Conservation (phyloP, 2,113 vertebrate species). For the Bettongia penicillata region DNA sequence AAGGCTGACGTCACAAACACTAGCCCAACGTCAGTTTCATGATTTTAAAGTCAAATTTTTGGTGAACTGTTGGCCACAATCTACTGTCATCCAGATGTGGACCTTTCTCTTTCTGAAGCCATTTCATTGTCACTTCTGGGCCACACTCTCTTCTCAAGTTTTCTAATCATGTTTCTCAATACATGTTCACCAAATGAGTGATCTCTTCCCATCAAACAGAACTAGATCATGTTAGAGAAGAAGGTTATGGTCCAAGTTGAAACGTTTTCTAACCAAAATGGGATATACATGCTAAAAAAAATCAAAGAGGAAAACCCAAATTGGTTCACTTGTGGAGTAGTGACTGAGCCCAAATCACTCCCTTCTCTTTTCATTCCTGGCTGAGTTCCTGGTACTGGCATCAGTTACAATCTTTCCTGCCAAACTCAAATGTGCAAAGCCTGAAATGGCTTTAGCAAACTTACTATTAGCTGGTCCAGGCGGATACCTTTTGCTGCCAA, state of each 20-base stretch:
- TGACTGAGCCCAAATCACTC: background rate
- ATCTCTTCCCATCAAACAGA: background rate
- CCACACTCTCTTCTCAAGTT: background rate
- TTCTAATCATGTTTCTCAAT: background rate
- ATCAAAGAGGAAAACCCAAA: background rate
- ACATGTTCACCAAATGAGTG: background rate
- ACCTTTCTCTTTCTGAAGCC: background rate
- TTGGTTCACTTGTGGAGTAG: background rate
- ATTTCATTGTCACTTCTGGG: background rate
- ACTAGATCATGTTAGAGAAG: background rate
- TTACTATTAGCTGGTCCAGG: constrained; percentile 4
- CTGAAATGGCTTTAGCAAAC: constrained; percentile 6
- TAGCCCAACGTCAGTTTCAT: background rate
- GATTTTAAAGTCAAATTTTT: background rate
- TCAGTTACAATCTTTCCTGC: constrained; percentile 21
- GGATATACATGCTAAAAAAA: background rate
- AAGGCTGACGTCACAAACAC: too few relatives aligned
- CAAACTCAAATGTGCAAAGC: constrained; percentile 27
- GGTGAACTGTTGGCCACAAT: background rate
- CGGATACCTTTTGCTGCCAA: constrained; percentile 25
- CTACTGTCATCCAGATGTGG: background rate
- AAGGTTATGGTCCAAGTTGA: background rate
- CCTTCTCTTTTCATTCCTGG: constrained; percentile 35
- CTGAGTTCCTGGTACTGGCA: constrained; percentile 38
- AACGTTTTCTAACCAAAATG: background rate